Conservation (phyloP, 1,140 invertebrate genomes). For the Caenorhabditis latens region DNA sequence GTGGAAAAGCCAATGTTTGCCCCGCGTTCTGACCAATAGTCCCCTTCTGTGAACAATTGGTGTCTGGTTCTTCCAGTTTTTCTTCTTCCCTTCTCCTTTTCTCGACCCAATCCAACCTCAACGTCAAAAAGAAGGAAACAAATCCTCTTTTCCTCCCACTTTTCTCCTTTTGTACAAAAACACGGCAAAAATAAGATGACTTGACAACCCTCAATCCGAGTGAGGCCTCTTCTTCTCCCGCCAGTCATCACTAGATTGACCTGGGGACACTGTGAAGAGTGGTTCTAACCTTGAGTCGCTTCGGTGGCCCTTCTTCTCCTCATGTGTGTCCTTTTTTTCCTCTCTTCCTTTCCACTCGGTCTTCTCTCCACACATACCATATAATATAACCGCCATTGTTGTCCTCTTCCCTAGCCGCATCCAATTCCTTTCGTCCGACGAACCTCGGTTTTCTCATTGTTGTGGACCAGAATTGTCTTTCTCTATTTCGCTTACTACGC, state of each 20-base stretch:
- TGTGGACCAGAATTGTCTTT: conserved; percentile 51
- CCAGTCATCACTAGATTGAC: conserved; percentile 37
- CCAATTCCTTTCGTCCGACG: conserved; percentile 20
- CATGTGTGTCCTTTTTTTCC: not conserved
- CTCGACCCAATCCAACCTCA: not conserved
- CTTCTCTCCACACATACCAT: conserved; percentile 46
- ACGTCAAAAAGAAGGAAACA: conserved; percentile 37
- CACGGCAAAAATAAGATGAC: conserved; percentile 22
- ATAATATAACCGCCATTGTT: conserved; percentile 55
- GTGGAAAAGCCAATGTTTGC: conserved; percentile 47
- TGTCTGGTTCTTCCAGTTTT: conserved; percentile 19
- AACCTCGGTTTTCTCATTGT: conserved; percentile 25
- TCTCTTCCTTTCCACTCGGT: not conserved
- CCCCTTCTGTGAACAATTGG: conserved; percentile 12
- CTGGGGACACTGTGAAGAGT: conserved; percentile 48
- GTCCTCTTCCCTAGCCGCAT: conserved; percentile 40
- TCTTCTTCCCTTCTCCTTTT: not conserved
- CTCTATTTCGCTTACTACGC: conserved; percentile 17
- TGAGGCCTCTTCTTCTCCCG: not conserved
- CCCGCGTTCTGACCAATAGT: conserved; percentile 23
- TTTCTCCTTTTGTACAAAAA: conserved; percentile 39
- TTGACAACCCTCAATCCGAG: conserved; percentile 37
- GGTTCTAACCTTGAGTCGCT: conserved; percentile 48
- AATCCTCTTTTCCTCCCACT: conserved; percentile 37
- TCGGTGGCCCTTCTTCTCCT: conserved; percentile 21